These are phyloP conservation scores for Chaetogeoica ovagalla DNA, from an alignment of 2,888 invertebrate genomes.

Conservation along the genomic window DNA sequence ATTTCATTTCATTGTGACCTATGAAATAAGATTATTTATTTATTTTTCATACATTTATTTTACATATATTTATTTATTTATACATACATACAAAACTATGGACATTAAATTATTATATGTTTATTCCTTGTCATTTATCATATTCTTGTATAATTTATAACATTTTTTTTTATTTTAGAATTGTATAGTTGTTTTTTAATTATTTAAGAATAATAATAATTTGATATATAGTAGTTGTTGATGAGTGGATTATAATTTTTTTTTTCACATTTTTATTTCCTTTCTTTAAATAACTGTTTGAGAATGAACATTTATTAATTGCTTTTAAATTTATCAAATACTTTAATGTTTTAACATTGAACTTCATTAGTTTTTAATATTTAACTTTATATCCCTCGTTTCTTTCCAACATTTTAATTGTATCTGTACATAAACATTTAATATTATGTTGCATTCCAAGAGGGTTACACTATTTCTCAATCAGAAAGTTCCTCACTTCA, in stretches of 20 bases:
- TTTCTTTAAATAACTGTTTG: background rate
- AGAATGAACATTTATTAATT: background rate
- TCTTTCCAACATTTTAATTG: background rate
- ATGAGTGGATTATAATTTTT: background rate
- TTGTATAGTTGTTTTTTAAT: slow-evolving; percentile 25
- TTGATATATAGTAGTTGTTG: background rate
- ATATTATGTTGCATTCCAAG: slow-evolving; percentile 32
- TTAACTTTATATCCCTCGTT: background rate
- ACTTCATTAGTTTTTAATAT: background rate
- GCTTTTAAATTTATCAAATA: background rate
- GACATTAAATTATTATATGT: too few relatives aligned
- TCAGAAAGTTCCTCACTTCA: slow-evolving; percentile 14
- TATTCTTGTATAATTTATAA: slow-evolving; percentile 8
- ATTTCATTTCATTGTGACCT: background rate
- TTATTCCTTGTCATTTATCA: background rate
- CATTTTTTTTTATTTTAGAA: background rate
- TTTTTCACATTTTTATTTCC: slow-evolving; percentile 13
- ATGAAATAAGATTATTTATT: background rate
- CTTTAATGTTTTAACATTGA: background rate
- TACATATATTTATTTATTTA: background rate
- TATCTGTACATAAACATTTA: background rate
- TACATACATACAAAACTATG: background rate
- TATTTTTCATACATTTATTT: background rate
- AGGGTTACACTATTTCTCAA: slow-evolving; percentile 1
- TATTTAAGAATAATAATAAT: background rate